A percentile compares a stretch with the other conserved stretches of the same genome.
These are phyloP conservation scores for Conops quadrifasciatus DNA, from an alignment of 2,888 invertebrate species.

Conservation along the genomic window DNA sequence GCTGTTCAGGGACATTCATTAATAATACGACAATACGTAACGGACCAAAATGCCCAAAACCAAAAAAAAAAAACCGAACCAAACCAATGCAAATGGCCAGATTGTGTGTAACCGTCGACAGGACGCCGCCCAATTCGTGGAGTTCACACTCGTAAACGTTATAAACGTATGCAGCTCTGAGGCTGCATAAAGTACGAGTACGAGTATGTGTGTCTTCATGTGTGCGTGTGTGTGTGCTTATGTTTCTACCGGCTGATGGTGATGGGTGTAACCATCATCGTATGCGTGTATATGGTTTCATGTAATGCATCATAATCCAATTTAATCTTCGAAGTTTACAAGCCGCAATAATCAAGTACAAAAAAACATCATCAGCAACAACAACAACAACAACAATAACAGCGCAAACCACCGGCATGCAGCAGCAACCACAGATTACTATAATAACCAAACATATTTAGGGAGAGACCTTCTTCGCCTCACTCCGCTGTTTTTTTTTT, in stretches of 20 bases:
- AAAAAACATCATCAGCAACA: neutral
- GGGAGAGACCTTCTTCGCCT: too few species aligned
- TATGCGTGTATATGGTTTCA: constrained; percentile 27
- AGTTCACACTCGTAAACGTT: constrained; percentile 6
- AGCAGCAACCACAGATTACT: neutral
- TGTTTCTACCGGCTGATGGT: too few species aligned
- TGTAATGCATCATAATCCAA: constrained; percentile 36
- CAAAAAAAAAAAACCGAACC: neutral
- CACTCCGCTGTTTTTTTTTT: too few species aligned
- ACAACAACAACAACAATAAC: constrained; percentile 20
- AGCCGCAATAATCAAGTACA: constrained; percentile 39
- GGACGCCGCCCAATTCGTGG: constrained; percentile 16
- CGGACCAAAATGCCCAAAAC: neutral
- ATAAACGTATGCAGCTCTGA: constrained; percentile 5
- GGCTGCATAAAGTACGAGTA: constrained; percentile 11
- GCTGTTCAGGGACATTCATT: neutral
- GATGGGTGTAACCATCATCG: constrained; percentile 20
- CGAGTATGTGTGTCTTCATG: neutral
- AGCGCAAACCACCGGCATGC: neutral
- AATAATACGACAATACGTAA: neutral
- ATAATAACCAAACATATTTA: too few species aligned
- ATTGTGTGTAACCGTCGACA: constrained; percentile 17
- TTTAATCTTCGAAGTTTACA: constrained; percentile 46
- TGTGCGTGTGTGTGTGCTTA: neutral
- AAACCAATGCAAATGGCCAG: constrained; percentile 17